Percentiles rank a stretch among this genome's conserved stretches.
These are phyloP conservation scores for Drosophila neotestacea DNA, from an alignment of 2,888 invertebrate species.

Conservation along the genomic window DNA sequence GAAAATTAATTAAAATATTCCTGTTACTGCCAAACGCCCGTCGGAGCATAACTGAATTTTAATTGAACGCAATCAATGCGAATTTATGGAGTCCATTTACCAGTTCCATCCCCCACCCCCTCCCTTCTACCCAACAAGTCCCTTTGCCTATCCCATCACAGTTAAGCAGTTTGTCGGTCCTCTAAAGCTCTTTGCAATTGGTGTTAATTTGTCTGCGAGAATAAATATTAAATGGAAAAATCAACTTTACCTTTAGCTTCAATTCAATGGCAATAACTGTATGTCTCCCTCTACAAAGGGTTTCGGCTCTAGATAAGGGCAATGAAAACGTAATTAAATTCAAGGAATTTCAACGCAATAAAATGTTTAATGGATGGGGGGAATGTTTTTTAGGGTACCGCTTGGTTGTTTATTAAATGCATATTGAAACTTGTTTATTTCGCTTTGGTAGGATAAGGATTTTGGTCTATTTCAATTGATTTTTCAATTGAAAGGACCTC, in stretches of 20 bases:
- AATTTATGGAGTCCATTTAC: slow-evolving; percentile 76
- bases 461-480: background rate
- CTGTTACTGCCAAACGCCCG: slow-evolving; percentile 75
- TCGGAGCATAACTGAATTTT: slow-evolving; percentile 85
- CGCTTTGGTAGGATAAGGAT: background rate
- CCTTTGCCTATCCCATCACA: slow-evolving; percentile 19
- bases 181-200: slow-evolving; percentile 58
- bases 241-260: slow-evolving; percentile 65
- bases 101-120: slow-evolving; percentile 1
- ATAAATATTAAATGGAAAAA: slow-evolving; percentile 69
- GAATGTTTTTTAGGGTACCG: background rate
- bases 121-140: background rate
- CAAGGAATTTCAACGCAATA: slow-evolving; percentile 40
- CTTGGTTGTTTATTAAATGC: background rate
- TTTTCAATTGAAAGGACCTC: background rate
- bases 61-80: slow-evolving; percentile 85
- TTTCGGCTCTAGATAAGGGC: slow-evolving; percentile 32
- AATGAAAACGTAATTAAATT: slow-evolving; percentile 70
- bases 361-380: background rate
- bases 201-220: slow-evolving; percentile 76
- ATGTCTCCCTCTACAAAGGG: slow-evolving; percentile 2
- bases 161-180: slow-evolving; percentile 53
- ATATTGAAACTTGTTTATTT: background rate
- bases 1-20: slow-evolving; percentile 85
- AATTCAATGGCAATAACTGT: slow-evolving; percentile 47